phyloP scores from a whole-genome alignment of 35 echinoderm and acorn worm genomes.

The Diadema setosum region DNA sequence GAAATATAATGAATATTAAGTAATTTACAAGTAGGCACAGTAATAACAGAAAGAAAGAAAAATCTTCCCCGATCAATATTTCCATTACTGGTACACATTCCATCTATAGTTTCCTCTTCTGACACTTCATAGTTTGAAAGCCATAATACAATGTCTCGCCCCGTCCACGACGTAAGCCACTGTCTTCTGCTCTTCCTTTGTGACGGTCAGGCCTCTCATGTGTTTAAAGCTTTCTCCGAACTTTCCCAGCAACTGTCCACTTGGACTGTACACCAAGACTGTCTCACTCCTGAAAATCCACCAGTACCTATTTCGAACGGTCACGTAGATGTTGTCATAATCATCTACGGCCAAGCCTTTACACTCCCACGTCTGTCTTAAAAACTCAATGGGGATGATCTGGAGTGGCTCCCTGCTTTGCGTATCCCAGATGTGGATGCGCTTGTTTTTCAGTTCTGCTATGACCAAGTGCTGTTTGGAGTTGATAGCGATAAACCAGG shows the following conservation, averaged over 20 bases:
- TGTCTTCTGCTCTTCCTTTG: background rate
- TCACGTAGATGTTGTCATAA: constrained; percentile 58
- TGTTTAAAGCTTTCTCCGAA: constrained; percentile 59
- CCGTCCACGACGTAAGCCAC: constrained; percentile 47
- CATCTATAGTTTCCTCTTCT: too few relatives aligned
- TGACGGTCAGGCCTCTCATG: constrained; percentile 17
- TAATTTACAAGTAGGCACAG: too few relatives aligned
- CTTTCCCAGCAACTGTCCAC: constrained; percentile 6
- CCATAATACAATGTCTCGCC: background rate
- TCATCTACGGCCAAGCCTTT: constrained; percentile 30
- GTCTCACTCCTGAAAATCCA: constrained; percentile 3
- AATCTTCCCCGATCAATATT: too few relatives aligned
- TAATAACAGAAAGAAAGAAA: too few relatives aligned
- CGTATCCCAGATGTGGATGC: constrained; percentile 47
- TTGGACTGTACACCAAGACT: constrained; percentile 49
- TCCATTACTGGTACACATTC: too few relatives aligned
- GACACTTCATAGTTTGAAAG: constrained; percentile 26
- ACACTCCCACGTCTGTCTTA: constrained; percentile 27
- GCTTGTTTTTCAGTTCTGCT: constrained; percentile 4
- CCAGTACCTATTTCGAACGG: background rate
- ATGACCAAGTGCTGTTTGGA: constrained; percentile 32
- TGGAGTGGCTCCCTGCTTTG: background rate
- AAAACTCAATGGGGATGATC: constrained; percentile 32
- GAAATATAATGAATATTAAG: too few relatives aligned
- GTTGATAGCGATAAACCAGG: constrained; percentile 57